Conservation (phyloP, 2,797 vertebrate genomes). For the Protonibea diacanthus region DNA sequence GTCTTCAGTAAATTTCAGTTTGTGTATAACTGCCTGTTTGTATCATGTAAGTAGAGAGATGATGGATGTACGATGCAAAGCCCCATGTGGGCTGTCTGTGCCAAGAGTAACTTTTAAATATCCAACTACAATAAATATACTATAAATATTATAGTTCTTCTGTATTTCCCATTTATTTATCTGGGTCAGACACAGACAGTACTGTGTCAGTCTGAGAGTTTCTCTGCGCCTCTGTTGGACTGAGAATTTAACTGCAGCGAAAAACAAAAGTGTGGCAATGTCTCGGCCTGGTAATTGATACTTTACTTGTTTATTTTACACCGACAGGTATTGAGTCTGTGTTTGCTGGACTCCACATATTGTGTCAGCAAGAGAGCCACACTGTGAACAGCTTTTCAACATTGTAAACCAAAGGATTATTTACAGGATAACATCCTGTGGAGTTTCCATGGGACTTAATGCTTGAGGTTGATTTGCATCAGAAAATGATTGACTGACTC, state of each 20-base stretch:
- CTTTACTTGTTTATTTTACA: neutral
- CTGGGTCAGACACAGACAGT: neutral
- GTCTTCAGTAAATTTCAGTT: neutral
- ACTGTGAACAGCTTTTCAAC: neutral
- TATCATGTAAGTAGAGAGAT: neutral
- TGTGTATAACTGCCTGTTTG: neutral
- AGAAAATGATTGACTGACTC: neutral
- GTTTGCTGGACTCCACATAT: no score
- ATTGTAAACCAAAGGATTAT: neutral
- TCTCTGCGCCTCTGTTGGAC: neutral
- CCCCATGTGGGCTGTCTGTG: neutral
- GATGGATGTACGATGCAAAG: neutral
- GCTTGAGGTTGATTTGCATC: neutral
- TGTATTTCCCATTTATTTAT: neutral
- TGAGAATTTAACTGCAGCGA: neutral
- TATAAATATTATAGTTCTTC: neutral
- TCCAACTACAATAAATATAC: neutral
- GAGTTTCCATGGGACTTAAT: neutral
- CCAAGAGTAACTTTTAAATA: conserved; percentile 9
- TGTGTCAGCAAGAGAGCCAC: neutral
- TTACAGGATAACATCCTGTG: neutral
- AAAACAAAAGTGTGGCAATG: neutral
- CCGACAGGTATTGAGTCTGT: no score
- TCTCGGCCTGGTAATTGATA: neutral
- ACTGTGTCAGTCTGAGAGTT: neutral